These are phyloP conservation scores for Aspiorhynchus laticeps DNA, from an alignment of 2,113 vertebrate genomes.

Conservation along the genomic window DNA sequence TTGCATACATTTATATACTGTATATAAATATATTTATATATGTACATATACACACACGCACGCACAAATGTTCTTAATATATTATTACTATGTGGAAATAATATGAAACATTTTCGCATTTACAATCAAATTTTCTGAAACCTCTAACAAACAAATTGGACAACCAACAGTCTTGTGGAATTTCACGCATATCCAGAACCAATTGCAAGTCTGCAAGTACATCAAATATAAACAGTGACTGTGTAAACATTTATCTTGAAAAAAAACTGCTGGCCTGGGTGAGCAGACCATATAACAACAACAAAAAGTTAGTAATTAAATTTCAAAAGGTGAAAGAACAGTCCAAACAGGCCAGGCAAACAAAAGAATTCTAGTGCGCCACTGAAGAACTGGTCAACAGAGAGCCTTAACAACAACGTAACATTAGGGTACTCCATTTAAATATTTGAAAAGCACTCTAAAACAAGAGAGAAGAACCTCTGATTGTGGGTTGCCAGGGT, in stretches of 20 bases:
- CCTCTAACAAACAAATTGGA: background rate
- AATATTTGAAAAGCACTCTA: conserved; percentile 65
- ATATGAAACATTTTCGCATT: background rate
- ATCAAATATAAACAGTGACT: background rate
- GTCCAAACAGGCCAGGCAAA: background rate
- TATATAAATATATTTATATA: too few relatives aligned
- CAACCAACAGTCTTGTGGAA: background rate
- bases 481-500: conserved; percentile 18
- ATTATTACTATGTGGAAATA: too few relatives aligned
- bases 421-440: conserved; percentile 66
- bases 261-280: background rate
- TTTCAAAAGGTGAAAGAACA: background rate
- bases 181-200: background rate
- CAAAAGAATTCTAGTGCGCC: conserved; percentile 2
- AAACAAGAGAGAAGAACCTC: conserved; percentile 19
- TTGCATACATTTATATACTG: too few relatives aligned
- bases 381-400: conserved; percentile 39
- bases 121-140: background rate
- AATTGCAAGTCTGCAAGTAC: background rate
- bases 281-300: background rate
- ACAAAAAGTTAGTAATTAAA: background rate
- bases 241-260: background rate
- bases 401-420: conserved; percentile 69
- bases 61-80: too few relatives aligned
- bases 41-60: too few relatives aligned